phyloP scores from a whole-genome alignment of 1,140 invertebrate genomes.

The Nasonia longicornis region DNA sequence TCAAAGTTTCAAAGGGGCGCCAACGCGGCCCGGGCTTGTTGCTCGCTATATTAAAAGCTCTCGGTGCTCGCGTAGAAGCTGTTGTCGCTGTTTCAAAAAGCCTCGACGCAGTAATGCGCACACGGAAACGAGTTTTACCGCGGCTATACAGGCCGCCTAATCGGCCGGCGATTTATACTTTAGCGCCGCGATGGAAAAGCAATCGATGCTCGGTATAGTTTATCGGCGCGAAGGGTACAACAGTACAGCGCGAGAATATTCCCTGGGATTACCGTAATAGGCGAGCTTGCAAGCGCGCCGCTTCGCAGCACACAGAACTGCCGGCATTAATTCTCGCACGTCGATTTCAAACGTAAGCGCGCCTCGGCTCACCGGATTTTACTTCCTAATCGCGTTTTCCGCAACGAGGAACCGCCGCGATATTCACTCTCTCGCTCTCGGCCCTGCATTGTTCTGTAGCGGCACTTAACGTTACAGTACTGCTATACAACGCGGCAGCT shows the following conservation, averaged over 20 bases:
- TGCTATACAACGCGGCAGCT: neutral
- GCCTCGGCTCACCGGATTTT: conserved; percentile 26
- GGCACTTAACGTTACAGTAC: conserved; percentile 6
- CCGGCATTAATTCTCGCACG: conserved; percentile 30
- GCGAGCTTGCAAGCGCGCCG: conserved; percentile 32
- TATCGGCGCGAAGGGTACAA: conserved; percentile 17
- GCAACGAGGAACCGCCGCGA: neutral
- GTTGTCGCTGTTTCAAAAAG: neutral
- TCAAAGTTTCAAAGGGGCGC: conserved; percentile 37
- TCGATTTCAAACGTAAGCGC: conserved; percentile 28
- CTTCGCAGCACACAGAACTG: conserved; percentile 36
- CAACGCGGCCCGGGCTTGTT: neutral
- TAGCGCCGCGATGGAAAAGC: neutral
- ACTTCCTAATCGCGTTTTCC: conserved; percentile 38
- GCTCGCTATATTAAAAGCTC: neutral
- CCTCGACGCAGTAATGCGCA: too few relatives aligned
- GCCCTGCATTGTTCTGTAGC: neutral
- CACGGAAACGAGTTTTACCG: too few relatives aligned
- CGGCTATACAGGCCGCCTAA: too few relatives aligned
- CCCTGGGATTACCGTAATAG: neutral
- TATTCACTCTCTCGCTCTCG: neutral
- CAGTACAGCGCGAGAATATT: neutral
- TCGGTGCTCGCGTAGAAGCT: neutral
- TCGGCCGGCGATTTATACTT: too few relatives aligned
- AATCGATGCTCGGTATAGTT: neutral